Base-by-base conservation (phyloP, 2,888 invertebrate species). In the Macrosiphum euphorbiae region DNA sequence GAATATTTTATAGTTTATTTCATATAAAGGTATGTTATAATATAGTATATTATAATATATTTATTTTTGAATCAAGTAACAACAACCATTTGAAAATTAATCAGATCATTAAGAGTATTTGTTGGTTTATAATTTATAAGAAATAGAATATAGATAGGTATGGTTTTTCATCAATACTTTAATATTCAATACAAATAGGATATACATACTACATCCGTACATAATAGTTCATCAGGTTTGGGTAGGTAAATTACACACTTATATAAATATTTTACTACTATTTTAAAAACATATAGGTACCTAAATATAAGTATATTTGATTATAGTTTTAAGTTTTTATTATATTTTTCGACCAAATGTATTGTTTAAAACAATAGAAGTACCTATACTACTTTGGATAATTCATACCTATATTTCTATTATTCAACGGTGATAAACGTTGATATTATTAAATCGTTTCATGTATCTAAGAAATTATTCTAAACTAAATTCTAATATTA, bases 401-500 rank as follows among this genome's bases (percentile, higher is more conserved):
- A 91, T 86, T 90, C 8, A 52, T 86, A 10, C 13, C 20, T 61
- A 61, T 44, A 88, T 92, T 67, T 13, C n/a, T 67, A 92, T 88
- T 61, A 88, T 78, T n/a, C 67, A 88, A 92, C 52, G 8, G 7
- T 16, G 0, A 41, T 41, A 78, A 90, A 50, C 24, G n/a, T 41
- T 28, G 52, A 88, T 88, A n/a, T 35, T 28, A 78, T 47, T 28
- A 26, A 41, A 67, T 88, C 24, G 20, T 35, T 78, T 26, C 41
- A 52, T 52, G 26, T 52, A 90, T 41, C 78, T 78, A 78, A 78
- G 35, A 8, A 26, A 28, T 67, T 35, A 28, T 52, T 67, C 92
- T 92, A 92, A 92, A 92, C 88, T 92, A 92, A 52, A 67, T 52
- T 52, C 26, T 88, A 61, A 88, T 78, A 88, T 67, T 67, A 92